A percentile compares a stretch with the other conserved stretches of the same genome.
phyloP scores from a whole-genome alignment of 2,113 vertebrate species.

The Microcebus tavaratra region DNA sequence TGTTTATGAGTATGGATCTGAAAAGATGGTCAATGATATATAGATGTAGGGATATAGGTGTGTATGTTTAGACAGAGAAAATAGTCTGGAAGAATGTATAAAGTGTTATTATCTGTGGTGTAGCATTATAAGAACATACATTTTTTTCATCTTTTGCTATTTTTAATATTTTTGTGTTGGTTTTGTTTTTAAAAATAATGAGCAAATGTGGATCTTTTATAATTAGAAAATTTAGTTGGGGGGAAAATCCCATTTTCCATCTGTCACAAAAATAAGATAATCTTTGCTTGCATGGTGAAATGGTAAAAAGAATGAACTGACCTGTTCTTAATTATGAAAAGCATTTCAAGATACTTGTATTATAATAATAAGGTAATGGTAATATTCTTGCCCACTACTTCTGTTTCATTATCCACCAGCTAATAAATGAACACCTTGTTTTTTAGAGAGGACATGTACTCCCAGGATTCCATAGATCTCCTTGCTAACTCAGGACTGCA shows the following conservation, averaged over 20 bases:
- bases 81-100: background rate
- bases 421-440: constrained; percentile 38
- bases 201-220: background rate
- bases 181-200: background rate
- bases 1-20: background rate
- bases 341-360: background rate
- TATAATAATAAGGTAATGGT: background rate
- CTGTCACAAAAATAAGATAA: background rate
- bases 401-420: background rate
- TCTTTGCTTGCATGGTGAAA: constrained; percentile 27
- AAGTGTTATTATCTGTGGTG: background rate
- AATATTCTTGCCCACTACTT: background rate
- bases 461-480: constrained; percentile 98
- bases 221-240: background rate
- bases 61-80: background rate
- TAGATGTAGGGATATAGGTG: background rate
- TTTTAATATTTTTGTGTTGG: background rate
- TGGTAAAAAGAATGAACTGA: background rate
- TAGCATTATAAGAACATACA: background rate
- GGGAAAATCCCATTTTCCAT: background rate
- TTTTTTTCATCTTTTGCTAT: background rate
- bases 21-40: background rate
- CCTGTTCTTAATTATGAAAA: background rate
- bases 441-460: constrained; percentile 98
- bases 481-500: constrained; percentile 98